phyloP scores from a whole-genome alignment of 2,797 vertebrate genomes.

The Heteromormyrus szaboi region DNA sequence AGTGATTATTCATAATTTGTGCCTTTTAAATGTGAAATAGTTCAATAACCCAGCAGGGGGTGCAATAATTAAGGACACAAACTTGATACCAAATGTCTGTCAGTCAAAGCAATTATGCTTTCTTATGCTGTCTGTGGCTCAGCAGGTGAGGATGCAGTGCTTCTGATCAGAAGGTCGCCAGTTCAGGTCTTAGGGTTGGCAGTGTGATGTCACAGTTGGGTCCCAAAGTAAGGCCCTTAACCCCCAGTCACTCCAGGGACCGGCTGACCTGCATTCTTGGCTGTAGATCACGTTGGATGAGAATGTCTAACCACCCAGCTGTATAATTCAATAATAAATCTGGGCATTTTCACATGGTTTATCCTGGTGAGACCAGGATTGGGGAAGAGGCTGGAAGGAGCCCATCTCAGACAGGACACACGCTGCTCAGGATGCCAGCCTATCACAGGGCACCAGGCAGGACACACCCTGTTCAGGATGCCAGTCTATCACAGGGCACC shows the following conservation, averaged over 20 bases:
- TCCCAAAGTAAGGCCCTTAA: neutral
- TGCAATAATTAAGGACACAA: neutral
- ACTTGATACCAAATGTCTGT: neutral
- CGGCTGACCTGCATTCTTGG: neutral
- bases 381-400: neutral
- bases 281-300: neutral
- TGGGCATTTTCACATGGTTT: neutral
- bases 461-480: neutral
- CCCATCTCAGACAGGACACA: neutral
- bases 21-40: neutral
- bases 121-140: neutral
- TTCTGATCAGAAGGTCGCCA: neutral
- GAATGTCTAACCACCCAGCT: neutral
- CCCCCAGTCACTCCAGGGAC: neutral
- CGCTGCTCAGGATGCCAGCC: neutral
- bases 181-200: neutral
- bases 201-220: neutral
- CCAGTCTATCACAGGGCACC: neutral
- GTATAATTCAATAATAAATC: neutral
- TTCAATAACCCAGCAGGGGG: neutral
- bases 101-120: neutral
- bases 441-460: neutral
- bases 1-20: neutral
- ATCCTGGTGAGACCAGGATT: neutral
- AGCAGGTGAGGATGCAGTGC: neutral